Evolutionary conservation across 2,888 invertebrate species (phyloP).

Genomic region (Odontothrips loti): DNA sequence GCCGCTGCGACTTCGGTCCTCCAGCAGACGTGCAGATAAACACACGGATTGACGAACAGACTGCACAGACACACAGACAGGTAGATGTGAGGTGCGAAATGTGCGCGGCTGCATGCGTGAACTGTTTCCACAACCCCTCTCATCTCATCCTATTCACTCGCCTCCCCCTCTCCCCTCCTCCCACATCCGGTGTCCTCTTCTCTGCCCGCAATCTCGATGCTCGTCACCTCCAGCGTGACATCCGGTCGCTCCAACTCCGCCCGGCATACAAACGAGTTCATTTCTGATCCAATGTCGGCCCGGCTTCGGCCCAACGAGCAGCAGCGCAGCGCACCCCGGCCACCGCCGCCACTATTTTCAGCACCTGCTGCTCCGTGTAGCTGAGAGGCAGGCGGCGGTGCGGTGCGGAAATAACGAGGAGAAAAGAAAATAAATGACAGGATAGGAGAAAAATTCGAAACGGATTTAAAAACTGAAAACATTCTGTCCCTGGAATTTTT

Average conservation of each 20-base stretch:
- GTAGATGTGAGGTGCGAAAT: no score
- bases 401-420: background rate
- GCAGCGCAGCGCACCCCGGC: background rate
- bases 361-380: background rate
- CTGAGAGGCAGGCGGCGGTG: background rate
- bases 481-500: no score
- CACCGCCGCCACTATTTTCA: background rate
- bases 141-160: background rate
- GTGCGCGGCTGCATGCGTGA: no score
- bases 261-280: conserved; percentile 19
- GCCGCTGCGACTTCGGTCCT: no score
- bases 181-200: background rate
- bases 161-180: background rate
- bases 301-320: background rate
- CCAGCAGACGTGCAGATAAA: no score
- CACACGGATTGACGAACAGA: no score
- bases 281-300: background rate
- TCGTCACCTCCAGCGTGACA: background rate
- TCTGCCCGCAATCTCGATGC: background rate
- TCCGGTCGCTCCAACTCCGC: background rate
- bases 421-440: background rate
- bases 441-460: background rate
- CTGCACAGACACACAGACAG: no score
- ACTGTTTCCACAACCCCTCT: no score
- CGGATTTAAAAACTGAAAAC: no score